Evolutionary conservation across 2,113 vertebrate genomes (phyloP).

Genomic region (Zootoca vivipara): DNA sequence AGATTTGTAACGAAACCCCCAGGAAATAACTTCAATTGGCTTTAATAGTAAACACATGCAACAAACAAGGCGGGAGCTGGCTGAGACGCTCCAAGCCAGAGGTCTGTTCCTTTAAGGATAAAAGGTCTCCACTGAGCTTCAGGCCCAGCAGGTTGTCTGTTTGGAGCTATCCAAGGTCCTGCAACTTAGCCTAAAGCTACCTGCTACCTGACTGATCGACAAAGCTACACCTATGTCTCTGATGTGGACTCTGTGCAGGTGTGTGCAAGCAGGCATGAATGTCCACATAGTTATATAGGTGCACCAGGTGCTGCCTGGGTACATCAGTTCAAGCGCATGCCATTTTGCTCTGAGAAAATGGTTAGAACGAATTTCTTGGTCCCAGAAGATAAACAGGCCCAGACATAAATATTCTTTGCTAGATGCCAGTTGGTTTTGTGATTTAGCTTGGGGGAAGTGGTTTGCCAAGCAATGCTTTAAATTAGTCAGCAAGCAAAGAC

Average conservation of each 20-base stretch:
- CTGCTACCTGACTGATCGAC: not conserved
- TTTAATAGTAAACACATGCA: not conserved
- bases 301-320: not conserved
- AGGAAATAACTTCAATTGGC: not conserved
- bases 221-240: not conserved
- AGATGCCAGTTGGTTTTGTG: not conserved
- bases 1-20: not conserved
- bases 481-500: slow-evolving; percentile 16
- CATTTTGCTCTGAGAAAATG: not conserved
- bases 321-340: not conserved
- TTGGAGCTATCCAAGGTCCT: not conserved
- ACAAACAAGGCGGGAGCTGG: not conserved
- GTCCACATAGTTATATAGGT: not conserved
- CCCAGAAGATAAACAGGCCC: not conserved
- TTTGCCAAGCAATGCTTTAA: not conserved
- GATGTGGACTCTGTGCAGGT: not conserved
- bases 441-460: not conserved
- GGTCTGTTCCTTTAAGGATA: too few relatives aligned
- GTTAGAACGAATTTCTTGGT: not conserved
- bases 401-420: slow-evolving; percentile 8
- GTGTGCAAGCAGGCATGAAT: too few relatives aligned
- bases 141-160: not conserved
- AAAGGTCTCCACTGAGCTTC: not conserved
- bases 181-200: not conserved
- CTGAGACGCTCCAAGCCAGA: not conserved